phyloP scores from a whole-genome alignment of 2,797 vertebrate species.

The Podargus strigoides region DNA sequence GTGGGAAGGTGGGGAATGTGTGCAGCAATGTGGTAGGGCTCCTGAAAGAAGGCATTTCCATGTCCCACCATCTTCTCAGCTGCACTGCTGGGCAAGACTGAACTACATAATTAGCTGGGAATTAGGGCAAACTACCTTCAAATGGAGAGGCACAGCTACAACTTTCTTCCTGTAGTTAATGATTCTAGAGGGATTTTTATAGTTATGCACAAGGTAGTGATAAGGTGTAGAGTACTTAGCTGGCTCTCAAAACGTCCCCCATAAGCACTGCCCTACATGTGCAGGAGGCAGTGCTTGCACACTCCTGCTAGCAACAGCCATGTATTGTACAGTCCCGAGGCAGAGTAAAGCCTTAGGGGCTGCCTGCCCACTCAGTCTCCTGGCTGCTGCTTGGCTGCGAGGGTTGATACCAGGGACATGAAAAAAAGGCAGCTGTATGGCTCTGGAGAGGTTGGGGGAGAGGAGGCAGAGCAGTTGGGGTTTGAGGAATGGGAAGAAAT shows the following conservation, averaged over 20 bases:
- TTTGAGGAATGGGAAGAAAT: background rate
- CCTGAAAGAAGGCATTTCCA: background rate
- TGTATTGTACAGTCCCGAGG: background rate
- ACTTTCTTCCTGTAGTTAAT: background rate
- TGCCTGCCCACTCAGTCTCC: background rate
- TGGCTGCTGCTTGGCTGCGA: background rate
- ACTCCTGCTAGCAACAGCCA: background rate
- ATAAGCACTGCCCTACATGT: background rate
- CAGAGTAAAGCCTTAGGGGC: background rate
- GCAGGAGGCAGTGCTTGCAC: background rate
- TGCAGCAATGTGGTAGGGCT: background rate
- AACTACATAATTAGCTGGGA: background rate
- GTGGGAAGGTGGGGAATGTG: background rate
- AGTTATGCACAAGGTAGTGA: background rate
- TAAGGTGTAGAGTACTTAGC: background rate
- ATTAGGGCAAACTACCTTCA: slow-evolving; percentile 5
- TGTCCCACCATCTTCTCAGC: background rate
- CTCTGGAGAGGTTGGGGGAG: background rate
- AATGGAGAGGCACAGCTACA: background rate
- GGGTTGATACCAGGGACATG: background rate
- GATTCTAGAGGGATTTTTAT: background rate
- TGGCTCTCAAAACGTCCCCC: background rate
- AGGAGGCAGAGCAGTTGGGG: background rate
- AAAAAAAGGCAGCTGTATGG: background rate
- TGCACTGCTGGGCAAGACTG: background rate